Evolutionary conservation across 2,113 vertebrate genomes (phyloP), one percentile per base, ranked within the genome.

Genomic region (Aplodontia rufa): DNA sequence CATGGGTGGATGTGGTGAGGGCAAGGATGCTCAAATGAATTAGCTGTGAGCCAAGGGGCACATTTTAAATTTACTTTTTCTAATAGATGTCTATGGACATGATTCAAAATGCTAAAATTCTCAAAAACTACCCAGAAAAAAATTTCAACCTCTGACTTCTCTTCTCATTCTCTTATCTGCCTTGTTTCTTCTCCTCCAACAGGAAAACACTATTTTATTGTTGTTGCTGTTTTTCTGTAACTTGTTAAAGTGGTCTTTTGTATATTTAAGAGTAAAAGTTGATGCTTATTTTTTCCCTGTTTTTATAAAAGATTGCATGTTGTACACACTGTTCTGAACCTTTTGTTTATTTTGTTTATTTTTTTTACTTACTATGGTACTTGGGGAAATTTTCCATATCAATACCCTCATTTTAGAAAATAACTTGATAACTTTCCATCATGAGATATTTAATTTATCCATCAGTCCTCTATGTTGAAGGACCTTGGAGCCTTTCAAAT

Each of bases 241-340:
- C 24, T 20, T 83, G n/a, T n/a, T 80, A 83, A 49, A 89, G 30
- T 42, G 45, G 47, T 24, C 22, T 91, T 93, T 8, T 42, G 35
- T 91, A 11, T 91, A 86, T 47, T 82, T 66, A 82, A 92, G 11
- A 96, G 9, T 28, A 91, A 92, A 96, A 47, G 9, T 12, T 13
- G 20, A 58, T 85, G 68, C 35, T 69, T 64, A n/a, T 40, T 87
- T 85, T 92, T 37, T 17, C 32, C n/a, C 26, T 93, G 7, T 12
- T 89, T 94, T 76, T 93, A 66, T 80, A 86, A 75, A 74, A 78
- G 30, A 32, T 26, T 71, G 8, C 13, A 72, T 69, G 45, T 66
- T 60, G n/a, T 53, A n/a, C 2, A 74, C 53, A 62, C 19, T 32
- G 17, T 85, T 81, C 24, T n/a, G 37, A 62, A 78, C 28, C 26